Evolutionary conservation across 1,140 invertebrate genomes (phyloP), one percentile per base, ranked within the genome.

Genomic region (Zaprionus gabonicus): DNA sequence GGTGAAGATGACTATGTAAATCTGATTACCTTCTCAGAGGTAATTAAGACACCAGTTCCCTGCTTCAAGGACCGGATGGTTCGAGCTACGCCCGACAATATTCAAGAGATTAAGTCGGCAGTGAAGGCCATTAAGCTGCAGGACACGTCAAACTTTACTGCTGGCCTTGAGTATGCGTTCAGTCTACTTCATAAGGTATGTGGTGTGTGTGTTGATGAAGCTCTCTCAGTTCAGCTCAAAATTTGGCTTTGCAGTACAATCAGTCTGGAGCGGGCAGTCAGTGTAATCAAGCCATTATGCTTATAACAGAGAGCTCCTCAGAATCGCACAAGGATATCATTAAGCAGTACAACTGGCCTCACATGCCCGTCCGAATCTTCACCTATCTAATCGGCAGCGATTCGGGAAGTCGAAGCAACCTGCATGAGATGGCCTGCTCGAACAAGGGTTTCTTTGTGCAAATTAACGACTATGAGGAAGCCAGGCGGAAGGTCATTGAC

Each of bases 231-330:
- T 57, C 4, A 17, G 25, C 0, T 25, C 5, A 4, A 12, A 7
- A 38, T 25, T 38, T 13, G 31, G 6, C 74, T 68, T 63, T 88
- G 15, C 87, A 96, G 95, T 97, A 97, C 82, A 97, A 97, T 86
- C 95, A 96, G 66, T 96, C 96, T 0, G 95, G 96, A 1, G 95
- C 96, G 79, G 97, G 97, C 7, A 96, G 96, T 72, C 96, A 98
- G 82, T 99, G 99, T 92, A 99, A 99, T 93, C 98, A 99, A 94
- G 98, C 98, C 1, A 99, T 99, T 49, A 99, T 99, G 96, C 93
- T 99, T 56, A 96, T 99, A 36, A 97, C 97, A 4, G 97, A 99
- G 87, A 98, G 97, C 31, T 96, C 98, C n/a, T 96, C 97, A 0
- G 95, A 95, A 67, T 94, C 93, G 2, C 91, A 93, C 67, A 91